These are phyloP conservation scores for Noctua comes DNA, from an alignment of 2,888 invertebrate genomes.

Conservation along the genomic window DNA sequence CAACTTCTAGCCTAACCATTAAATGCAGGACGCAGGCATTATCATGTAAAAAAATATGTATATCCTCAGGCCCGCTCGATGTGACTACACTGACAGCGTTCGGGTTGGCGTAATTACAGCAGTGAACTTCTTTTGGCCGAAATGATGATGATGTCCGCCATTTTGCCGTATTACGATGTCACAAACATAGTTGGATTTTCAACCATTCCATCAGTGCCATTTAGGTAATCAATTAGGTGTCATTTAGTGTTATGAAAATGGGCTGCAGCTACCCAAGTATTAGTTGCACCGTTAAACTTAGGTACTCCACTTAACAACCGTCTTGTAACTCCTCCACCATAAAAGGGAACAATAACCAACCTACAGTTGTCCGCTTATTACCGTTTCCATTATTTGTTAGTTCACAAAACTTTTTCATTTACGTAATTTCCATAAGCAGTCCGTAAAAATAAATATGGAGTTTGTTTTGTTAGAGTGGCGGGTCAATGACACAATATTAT, in stretches of 20 bases:
- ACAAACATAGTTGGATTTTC: too few species aligned
- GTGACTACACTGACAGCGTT: too few species aligned
- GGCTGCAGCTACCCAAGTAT: not conserved
- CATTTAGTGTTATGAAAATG: not conserved
- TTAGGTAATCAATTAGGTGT: not conserved
- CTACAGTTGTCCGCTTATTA: constrained; percentile 21
- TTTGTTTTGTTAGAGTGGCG: constrained; percentile 13
- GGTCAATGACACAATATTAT: constrained; percentile 53
- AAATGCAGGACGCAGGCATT: too few species aligned
- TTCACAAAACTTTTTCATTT: constrained; percentile 30
- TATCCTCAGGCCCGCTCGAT: too few species aligned
- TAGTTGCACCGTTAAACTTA: not conserved
- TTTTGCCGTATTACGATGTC: too few species aligned
- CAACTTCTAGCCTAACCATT: too few species aligned
- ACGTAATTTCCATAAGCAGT: constrained; percentile 40
- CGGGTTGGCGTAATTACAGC: too few species aligned
- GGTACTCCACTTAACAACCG: not conserved
- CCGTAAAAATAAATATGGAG: constrained; percentile 19
- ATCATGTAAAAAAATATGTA: too few species aligned
- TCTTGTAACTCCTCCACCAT: not conserved
- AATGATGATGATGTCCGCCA: too few species aligned
- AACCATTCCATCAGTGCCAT: too few species aligned
- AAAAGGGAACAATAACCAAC: constrained; percentile 28
- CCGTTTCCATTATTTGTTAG: constrained; percentile 27
- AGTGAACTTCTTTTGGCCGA: too few species aligned